phyloP scores from a whole-genome alignment of 2,888 invertebrate genomes.

The Drosophila setosimentum region DNA sequence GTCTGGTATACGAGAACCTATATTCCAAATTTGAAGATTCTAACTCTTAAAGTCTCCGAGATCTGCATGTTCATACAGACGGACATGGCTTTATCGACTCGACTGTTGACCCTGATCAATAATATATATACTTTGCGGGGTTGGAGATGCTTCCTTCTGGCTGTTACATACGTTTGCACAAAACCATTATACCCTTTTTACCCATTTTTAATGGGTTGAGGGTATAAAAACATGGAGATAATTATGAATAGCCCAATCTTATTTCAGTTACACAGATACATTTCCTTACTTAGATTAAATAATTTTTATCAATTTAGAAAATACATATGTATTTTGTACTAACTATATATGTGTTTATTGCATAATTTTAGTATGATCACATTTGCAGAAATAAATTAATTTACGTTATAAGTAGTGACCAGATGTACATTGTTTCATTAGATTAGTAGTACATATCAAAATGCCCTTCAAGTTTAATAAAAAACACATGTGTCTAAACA shows the following conservation, averaged over 20 bases:
- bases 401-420: conserved; percentile 16
- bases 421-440: conserved; percentile 17
- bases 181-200: too few relatives aligned
- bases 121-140: too few relatives aligned
- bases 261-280: background rate
- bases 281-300: background rate
- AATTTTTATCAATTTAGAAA: background rate
- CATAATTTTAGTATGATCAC: background rate
- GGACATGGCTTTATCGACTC: too few relatives aligned
- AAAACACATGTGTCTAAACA: conserved; percentile 57
- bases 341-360: too few relatives aligned
- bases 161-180: too few relatives aligned
- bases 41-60: too few relatives aligned
- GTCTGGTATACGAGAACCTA: too few relatives aligned
- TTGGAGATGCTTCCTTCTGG: too few relatives aligned
- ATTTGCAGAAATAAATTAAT: background rate
- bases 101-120: too few relatives aligned
- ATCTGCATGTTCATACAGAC: too few relatives aligned
- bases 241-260: background rate
- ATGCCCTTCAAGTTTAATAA: conserved; percentile 55
- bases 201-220: too few relatives aligned
- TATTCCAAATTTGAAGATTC: too few relatives aligned
- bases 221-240: background rate
- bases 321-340: background rate
- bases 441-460: conserved; percentile 13